phyloP scores from a whole-genome alignment of 2,797 vertebrate genomes.

The Synaphobranchus kaupii region DNA sequence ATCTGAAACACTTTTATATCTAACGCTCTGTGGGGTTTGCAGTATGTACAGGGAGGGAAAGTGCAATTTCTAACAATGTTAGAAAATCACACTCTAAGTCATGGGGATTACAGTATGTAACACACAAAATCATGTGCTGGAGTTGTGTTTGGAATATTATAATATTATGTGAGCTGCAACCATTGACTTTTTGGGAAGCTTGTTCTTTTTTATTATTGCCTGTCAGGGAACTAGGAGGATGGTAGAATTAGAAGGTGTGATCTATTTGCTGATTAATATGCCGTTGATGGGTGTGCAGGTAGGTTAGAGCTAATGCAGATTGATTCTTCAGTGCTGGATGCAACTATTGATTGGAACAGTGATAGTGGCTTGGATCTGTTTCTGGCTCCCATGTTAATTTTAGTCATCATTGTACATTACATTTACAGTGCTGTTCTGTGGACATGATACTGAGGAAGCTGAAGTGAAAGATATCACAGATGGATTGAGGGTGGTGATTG shows the following conservation, averaged over 20 bases:
- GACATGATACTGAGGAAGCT: neutral
- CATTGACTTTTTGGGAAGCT: neutral
- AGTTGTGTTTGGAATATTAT: neutral
- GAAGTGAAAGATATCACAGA: neutral
- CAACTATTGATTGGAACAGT: neutral
- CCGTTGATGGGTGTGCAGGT: neutral
- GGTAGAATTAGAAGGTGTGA: neutral
- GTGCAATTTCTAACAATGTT: neutral
- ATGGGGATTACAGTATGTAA: neutral
- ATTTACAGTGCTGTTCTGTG: neutral
- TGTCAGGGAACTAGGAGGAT: neutral
- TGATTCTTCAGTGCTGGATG: neutral
- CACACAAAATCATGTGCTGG: neutral
- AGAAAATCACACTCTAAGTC: neutral
- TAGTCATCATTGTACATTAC: neutral
- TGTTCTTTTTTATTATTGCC: neutral
- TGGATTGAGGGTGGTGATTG: constrained; percentile 8
- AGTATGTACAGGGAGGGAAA: neutral
- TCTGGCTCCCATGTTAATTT: neutral
- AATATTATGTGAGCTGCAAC: neutral
- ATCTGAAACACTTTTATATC: constrained; percentile 6
- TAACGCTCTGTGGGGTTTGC: neutral
- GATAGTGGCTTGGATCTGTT: neutral
- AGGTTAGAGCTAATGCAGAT: neutral
- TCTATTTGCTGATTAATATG: neutral